Percentiles rank a stretch among this genome's conserved stretches.
Conservation (phyloP, 2,113 vertebrate genomes). For the Onychostoma macrolepis region DNA sequence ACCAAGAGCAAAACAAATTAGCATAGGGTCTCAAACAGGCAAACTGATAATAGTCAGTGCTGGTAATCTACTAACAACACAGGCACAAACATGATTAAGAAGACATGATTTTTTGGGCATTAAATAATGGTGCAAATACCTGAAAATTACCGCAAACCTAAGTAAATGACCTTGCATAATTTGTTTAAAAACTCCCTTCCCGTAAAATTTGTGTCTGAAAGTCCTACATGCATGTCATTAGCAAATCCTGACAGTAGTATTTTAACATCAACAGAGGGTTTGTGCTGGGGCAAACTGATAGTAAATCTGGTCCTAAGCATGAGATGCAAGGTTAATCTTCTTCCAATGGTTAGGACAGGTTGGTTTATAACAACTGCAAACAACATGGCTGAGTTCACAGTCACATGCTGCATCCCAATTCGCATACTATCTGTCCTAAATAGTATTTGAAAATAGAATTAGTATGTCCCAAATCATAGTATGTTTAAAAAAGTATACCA, state of each 20-base stretch:
- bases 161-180: not conserved
- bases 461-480: too few relatives aligned
- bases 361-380: not conserved
- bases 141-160: not conserved
- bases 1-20: too few relatives aligned
- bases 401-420: too few relatives aligned
- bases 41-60: not conserved
- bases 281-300: too few relatives aligned
- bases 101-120: not conserved
- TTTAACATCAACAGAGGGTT: too few relatives aligned
- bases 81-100: not conserved
- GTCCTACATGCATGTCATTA: too few relatives aligned
- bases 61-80: not conserved
- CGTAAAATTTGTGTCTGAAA: not conserved
- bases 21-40: too few relatives aligned
- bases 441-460: too few relatives aligned
- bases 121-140: not conserved
- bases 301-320: not conserved
- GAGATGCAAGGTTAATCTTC: not conserved
- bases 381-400: not conserved
- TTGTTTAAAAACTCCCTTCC: not conserved
- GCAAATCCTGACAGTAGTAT: too few relatives aligned
- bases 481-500: too few relatives aligned
- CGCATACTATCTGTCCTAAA: too few relatives aligned
- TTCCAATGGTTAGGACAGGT: not conserved